Conservation (phyloP, 2,797 vertebrate genomes). For the Argyrosomus regius region DNA sequence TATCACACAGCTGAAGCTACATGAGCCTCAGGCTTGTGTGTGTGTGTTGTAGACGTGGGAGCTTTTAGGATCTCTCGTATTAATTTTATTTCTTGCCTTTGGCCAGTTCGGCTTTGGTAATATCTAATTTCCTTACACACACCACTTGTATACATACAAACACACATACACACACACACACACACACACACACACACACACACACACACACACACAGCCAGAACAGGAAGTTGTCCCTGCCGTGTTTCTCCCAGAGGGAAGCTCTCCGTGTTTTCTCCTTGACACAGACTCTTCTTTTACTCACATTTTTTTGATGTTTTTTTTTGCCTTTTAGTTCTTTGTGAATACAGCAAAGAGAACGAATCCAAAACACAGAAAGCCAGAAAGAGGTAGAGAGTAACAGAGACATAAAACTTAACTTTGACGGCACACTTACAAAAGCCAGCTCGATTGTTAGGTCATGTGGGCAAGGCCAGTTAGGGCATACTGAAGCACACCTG, state of each 20-base stretch:
- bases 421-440: background rate
- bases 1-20: conserved; percentile 52
- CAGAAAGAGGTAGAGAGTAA: background rate
- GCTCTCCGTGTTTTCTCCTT: conserved; percentile 21
- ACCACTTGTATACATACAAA: background rate
- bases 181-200: background rate
- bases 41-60: conserved; percentile 13
- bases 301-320: conserved; percentile 12
- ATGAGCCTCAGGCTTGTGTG: conserved; percentile 45
- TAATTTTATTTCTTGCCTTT: conserved; percentile 66
- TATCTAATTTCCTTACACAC: conserved; percentile 27
- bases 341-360: conserved; percentile 29
- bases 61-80: conserved; percentile 43
- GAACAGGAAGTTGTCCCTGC: conserved; percentile 44
- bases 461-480: background rate
- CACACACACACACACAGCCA: conserved; percentile 1
- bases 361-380: conserved; percentile 8
- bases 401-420: background rate
- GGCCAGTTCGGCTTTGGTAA: conserved; percentile 54
- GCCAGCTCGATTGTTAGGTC: background rate
- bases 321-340: conserved; percentile 44
- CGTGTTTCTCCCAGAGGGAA: conserved; percentile 62
- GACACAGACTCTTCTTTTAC: conserved; percentile 31
- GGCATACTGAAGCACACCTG: background rate
- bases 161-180: background rate